Percentiles rank a stretch among this genome's conserved stretches.
Evolutionary conservation across 2,797 vertebrate species (phyloP).

Genomic region (Buceros bicornis): DNA sequence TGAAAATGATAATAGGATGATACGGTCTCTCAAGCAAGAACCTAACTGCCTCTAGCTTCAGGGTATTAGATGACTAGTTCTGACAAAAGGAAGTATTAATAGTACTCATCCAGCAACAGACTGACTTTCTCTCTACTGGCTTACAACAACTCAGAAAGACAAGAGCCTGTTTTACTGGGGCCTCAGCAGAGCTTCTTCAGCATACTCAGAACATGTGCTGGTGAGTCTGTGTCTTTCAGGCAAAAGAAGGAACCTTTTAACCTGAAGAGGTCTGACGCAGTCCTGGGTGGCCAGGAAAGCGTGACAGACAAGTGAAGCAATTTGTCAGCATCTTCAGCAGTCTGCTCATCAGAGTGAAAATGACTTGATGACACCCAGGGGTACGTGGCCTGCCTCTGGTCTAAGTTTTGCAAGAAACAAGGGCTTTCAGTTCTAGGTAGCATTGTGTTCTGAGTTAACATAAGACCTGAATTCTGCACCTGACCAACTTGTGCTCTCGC

Average conservation of each 20-base stretch:
- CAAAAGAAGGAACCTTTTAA: background rate
- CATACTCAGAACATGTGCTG: background rate
- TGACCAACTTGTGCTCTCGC: background rate
- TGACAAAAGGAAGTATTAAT: conserved; percentile 55
- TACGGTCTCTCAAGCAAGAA: conserved; percentile 31
- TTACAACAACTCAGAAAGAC: background rate
- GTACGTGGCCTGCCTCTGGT: accelerated
- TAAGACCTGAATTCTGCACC: background rate
- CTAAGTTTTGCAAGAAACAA: background rate
- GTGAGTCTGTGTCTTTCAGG: background rate
- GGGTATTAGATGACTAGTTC: conserved; percentile 34
- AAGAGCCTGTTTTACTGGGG: background rate
- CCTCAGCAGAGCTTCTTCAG: background rate
- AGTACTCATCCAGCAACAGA: conserved; percentile 26
- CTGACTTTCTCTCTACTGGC: background rate
- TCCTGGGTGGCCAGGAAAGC: background rate
- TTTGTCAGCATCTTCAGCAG: background rate
- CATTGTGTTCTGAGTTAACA: background rate
- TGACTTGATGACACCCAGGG: background rate
- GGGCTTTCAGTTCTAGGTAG: background rate
- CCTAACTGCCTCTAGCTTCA: conserved; percentile 34
- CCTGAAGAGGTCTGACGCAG: background rate
- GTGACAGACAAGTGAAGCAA: background rate
- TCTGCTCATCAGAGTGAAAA: accelerated
- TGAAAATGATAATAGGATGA: conserved; percentile 49